These are phyloP conservation scores for Emmelina monodactyla DNA, from an alignment of 2,888 invertebrate genomes.

Conservation along the genomic window DNA sequence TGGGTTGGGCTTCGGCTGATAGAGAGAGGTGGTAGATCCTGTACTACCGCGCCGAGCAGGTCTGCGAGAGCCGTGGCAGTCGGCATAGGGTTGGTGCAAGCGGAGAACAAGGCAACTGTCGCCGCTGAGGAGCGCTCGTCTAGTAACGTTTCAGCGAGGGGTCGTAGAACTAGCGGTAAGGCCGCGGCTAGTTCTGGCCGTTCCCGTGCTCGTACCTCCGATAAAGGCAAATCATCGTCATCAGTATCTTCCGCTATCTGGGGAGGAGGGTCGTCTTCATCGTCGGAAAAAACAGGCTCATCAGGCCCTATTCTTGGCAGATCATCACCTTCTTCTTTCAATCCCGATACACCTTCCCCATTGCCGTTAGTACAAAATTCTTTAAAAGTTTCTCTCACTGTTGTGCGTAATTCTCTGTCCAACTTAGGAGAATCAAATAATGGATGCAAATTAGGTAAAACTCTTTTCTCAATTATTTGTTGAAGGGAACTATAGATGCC, in stretches of 20 bases:
- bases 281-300: constrained; percentile 86
- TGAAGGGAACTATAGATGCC: constrained; percentile 84
- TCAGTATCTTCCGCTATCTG: constrained; percentile 68
- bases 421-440: constrained; percentile 88
- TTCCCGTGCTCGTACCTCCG: constrained; percentile 75
- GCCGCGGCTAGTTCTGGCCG: constrained; percentile 65
- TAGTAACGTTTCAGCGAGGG: constrained; percentile 50
- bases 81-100: constrained; percentile 43
- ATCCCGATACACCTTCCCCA: constrained; percentile 57
- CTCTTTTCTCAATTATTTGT: constrained; percentile 91
- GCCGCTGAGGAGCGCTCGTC: constrained; percentile 48
- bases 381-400: constrained; percentile 89
- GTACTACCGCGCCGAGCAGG: constrained; percentile 49
- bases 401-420: constrained; percentile 81
- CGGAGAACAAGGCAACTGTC: constrained; percentile 42
- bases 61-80: constrained; percentile 49
- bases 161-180: constrained; percentile 45
- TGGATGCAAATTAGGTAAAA: constrained; percentile 84
- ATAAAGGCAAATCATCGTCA: constrained; percentile 79
- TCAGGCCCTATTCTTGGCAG: constrained; percentile 55
- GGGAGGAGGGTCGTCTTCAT: constrained; percentile 74
- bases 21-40: constrained; percentile 57
- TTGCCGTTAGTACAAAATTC: constrained; percentile 80
- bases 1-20: constrained; percentile 56
- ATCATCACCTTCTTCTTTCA: constrained; percentile 52